Evolutionary conservation across 2,113 vertebrate species (phyloP).

Genomic region (Ibidorhyncha struthersii): DNA sequence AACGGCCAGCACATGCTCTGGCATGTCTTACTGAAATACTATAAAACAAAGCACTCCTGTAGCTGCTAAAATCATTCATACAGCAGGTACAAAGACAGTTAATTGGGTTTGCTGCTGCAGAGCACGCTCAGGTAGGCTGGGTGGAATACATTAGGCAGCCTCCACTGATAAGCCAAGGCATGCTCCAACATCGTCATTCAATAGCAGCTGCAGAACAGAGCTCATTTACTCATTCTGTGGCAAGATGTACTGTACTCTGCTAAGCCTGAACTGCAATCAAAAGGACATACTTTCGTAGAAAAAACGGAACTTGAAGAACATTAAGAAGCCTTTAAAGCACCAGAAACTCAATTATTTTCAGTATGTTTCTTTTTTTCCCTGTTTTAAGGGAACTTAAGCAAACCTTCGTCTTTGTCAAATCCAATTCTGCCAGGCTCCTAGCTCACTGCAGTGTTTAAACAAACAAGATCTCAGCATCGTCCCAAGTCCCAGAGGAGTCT

Average conservation of each 20-base stretch:
- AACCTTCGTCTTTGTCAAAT: background rate
- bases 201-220: conserved; percentile 45
- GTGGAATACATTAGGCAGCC: conserved; percentile 41
- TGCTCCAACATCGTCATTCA: conserved; percentile 44
- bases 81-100: background rate
- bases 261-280: conserved; percentile 47
- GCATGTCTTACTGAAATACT: background rate
- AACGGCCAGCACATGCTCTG: background rate
- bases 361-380: background rate
- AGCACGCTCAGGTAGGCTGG: conserved; percentile 27
- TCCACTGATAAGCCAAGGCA: conserved; percentile 43
- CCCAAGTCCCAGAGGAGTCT: background rate
- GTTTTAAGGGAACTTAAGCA: conserved; percentile 15
- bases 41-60: background rate
- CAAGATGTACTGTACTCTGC: conserved; percentile 44
- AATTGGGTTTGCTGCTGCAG: conserved; percentile 10
- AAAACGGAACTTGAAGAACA: conserved; percentile 32
- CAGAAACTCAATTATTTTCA: conserved; percentile 55
- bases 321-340: conserved; percentile 52
- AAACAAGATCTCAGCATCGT: background rate
- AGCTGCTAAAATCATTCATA: background rate
- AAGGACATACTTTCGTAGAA: background rate
- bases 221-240: conserved; percentile 50
- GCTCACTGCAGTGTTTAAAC: background rate
- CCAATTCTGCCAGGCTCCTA: background rate